Conservation (phyloP, 2,113 vertebrate species). For the Indicator maculatus region DNA sequence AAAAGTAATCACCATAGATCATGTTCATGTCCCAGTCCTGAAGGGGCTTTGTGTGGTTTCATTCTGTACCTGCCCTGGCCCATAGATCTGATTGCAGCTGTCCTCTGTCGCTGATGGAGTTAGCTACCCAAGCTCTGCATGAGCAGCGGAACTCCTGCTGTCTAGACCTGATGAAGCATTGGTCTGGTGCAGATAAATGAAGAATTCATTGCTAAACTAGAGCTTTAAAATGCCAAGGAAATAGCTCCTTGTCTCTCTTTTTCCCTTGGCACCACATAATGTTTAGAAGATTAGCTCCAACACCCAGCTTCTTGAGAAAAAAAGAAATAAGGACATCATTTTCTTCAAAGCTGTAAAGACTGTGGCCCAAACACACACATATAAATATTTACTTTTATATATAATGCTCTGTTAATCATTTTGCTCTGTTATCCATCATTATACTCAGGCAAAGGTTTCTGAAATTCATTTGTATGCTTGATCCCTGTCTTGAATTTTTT, state of each 20-base stretch:
- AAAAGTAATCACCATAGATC: constrained; percentile 50
- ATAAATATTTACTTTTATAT: background rate
- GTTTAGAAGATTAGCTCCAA: constrained; percentile 29
- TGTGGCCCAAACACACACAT: background rate
- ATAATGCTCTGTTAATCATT: background rate
- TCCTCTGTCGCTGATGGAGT: background rate
- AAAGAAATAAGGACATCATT: background rate
- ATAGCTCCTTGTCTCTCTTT: constrained; percentile 1
- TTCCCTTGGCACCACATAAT: background rate
- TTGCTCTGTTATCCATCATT: background rate
- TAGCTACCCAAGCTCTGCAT: background rate
- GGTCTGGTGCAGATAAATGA: background rate
- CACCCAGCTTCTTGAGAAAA: background rate
- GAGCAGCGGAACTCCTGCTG: background rate
- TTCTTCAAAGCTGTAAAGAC: background rate
- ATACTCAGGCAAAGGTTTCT: background rate
- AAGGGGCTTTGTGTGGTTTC: background rate
- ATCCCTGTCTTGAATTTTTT: background rate
- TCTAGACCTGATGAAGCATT: background rate
- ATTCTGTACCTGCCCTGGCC: background rate
- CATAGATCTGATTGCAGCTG: background rate
- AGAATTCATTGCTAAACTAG: background rate
- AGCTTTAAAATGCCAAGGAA: constrained; percentile 11
- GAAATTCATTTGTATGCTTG: background rate
- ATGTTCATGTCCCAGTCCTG: background rate